These are phyloP conservation scores for Dynastes hyllus DNA, from an alignment of 2,888 invertebrate genomes.

Conservation along the genomic window DNA sequence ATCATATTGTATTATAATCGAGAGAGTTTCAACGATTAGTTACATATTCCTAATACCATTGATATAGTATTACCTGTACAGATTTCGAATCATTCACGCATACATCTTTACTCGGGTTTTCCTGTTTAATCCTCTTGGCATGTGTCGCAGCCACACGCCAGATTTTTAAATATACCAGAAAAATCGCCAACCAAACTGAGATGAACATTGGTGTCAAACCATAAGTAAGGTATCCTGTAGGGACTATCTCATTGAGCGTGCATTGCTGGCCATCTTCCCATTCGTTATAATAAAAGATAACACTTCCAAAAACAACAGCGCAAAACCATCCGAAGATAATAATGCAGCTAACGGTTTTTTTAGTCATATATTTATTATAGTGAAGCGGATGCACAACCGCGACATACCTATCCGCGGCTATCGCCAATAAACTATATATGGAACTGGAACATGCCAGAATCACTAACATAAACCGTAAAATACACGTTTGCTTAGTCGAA, in stretches of 20 bases:
- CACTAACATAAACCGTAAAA: slow-evolving; percentile 83
- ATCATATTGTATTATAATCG: background rate
- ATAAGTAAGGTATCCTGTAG: slow-evolving; percentile 68
- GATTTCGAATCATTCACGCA: slow-evolving; percentile 81
- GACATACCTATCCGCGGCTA: slow-evolving; percentile 86
- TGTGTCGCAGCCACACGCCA: slow-evolving; percentile 86
- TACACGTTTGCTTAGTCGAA: slow-evolving; percentile 77
- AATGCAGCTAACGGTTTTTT: slow-evolving; percentile 76
- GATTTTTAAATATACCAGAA: slow-evolving; percentile 84
- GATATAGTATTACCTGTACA: slow-evolving; percentile 76
- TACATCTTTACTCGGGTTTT: slow-evolving; percentile 70
- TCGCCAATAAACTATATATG: slow-evolving; percentile 84
- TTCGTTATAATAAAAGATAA: slow-evolving; percentile 86
- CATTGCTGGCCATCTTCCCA: slow-evolving; percentile 76
- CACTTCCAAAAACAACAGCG: slow-evolving; percentile 79
- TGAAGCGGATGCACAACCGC: slow-evolving; percentile 87
- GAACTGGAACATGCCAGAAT: slow-evolving; percentile 86
- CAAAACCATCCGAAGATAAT: slow-evolving; percentile 81
- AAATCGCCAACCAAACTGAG: slow-evolving; percentile 83
- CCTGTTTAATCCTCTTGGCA: slow-evolving; percentile 78
- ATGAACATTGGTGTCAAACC: slow-evolving; percentile 82
- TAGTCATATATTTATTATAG: slow-evolving; percentile 85
- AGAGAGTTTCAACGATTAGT: background rate
- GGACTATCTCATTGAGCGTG: slow-evolving; percentile 80
- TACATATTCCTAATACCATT: background rate